phyloP scores from a whole-genome alignment of 2,113 vertebrate species.

The Hemiprocne comata region DNA sequence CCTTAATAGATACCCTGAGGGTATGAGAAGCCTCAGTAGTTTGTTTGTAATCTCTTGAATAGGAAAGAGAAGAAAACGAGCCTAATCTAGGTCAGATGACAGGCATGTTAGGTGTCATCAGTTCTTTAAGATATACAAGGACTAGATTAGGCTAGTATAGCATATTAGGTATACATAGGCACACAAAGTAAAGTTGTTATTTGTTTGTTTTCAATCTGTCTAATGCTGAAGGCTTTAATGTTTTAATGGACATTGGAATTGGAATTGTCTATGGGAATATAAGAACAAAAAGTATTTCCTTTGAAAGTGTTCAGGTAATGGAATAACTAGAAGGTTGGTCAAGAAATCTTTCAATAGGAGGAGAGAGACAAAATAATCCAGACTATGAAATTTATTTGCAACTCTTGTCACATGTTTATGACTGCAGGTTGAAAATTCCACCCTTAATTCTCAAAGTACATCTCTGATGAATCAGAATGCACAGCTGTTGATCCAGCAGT shows the following conservation, averaged over 20 bases:
- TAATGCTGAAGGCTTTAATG: not conserved
- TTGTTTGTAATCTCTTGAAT: not conserved
- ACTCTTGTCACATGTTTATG: not conserved
- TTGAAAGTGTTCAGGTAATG: not conserved
- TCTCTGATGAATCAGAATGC: conserved; percentile 94
- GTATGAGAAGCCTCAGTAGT: not conserved
- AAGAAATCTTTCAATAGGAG: not conserved
- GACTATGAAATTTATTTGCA: not conserved
- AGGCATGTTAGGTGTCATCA: not conserved
- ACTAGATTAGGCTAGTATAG: not conserved
- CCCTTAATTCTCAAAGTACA: conserved; percentile 90
- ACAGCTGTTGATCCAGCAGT: conserved; percentile 91
- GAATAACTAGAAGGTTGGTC: not conserved
- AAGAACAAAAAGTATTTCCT: not conserved
- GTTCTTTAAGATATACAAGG: not conserved
- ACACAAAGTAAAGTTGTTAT: not conserved
- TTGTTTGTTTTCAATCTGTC: not conserved
- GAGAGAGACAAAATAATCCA: not conserved
- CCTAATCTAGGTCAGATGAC: not conserved
- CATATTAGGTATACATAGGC: too few species aligned
- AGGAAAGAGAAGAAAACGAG: not conserved
- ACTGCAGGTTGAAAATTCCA: conserved; percentile 93
- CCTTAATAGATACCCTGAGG: not conserved
- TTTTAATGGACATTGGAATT: not conserved
- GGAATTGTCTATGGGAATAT: not conserved